Conservation (phyloP, 2,888 invertebrate species). For the Pollenia labialis region DNA sequence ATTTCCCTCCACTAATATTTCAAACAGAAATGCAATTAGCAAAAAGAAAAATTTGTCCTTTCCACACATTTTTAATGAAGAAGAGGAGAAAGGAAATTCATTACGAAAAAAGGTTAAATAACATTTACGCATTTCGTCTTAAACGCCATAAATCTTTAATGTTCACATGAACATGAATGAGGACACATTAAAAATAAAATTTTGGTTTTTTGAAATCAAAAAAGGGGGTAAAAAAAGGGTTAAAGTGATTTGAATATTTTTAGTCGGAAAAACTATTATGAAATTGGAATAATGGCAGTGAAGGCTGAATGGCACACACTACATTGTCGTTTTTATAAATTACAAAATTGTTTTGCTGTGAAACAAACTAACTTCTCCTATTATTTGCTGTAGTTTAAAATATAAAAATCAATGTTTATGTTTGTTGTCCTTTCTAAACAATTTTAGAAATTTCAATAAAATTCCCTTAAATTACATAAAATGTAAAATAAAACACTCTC, state of each 20-base stretch:
- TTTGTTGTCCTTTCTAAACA: slow-evolving; percentile 49
- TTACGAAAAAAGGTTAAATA: neutral
- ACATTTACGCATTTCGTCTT: slow-evolving; percentile 50
- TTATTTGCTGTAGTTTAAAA: neutral
- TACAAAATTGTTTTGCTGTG: neutral
- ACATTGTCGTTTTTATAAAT: neutral
- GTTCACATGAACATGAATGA: slow-evolving; percentile 8
- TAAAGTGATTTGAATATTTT: slow-evolving; percentile 33
- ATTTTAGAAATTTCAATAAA: slow-evolving; percentile 63
- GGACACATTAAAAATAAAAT: slow-evolving; percentile 17
- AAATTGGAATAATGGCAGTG: neutral
- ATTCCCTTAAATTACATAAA: slow-evolving; percentile 50
- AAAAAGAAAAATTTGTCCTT: slow-evolving; percentile 55
- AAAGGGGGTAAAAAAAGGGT: neutral
- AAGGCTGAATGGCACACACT: neutral
- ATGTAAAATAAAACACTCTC: neutral
- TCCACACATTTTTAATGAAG: slow-evolving; percentile 7
- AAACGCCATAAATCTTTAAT: slow-evolving; percentile 51
- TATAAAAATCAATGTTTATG: slow-evolving; percentile 59
- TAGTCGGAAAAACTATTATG: neutral
- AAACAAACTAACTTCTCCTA: neutral
- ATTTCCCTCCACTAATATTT: neutral
- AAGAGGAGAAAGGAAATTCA: too few species aligned
- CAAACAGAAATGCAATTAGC: slow-evolving; percentile 45
- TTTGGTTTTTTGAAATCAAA: neutral